Percentiles rank a stretch among this genome's conserved stretches.
Conservation (phyloP, 2,888 invertebrate genomes). For the Adelphocoris suturalis region DNA sequence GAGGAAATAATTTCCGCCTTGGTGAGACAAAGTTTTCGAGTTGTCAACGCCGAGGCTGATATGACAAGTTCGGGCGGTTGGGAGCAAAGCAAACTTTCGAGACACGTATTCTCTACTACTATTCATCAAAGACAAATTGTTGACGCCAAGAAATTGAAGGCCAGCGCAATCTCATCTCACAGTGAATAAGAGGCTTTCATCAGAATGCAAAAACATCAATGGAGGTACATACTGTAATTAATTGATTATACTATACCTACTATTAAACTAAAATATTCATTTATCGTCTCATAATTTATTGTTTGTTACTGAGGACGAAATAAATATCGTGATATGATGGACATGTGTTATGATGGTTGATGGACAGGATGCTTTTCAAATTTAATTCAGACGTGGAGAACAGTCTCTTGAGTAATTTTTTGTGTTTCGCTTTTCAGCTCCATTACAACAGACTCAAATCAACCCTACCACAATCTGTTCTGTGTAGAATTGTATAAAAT, state of each 20-base stretch:
- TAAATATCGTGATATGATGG: no score
- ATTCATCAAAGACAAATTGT: neutral
- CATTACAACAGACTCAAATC: no score
- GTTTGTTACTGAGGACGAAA: no score
- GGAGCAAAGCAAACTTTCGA: neutral
- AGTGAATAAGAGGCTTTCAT: neutral
- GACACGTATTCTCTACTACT: neutral
- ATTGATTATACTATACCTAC: neutral
- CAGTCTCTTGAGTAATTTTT: no score
- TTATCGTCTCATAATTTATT: no score
- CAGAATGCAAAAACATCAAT: neutral
- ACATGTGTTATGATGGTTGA: no score
- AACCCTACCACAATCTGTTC: no score
- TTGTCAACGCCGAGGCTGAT: neutral
- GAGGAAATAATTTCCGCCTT: conserved; percentile 2
- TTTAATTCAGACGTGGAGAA: no score
- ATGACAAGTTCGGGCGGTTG: neutral
- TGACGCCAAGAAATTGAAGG: neutral
- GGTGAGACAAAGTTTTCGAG: neutral
- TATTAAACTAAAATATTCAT: neutral
- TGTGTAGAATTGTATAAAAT: no score
- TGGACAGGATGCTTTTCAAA: no score
- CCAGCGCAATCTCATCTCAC: no score
- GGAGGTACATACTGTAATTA: neutral
- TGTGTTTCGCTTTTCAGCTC: no score